These are phyloP conservation scores for Branchipolynoe longqiensis DNA, from an alignment of 2,888 invertebrate genomes.

Conservation along the genomic window DNA sequence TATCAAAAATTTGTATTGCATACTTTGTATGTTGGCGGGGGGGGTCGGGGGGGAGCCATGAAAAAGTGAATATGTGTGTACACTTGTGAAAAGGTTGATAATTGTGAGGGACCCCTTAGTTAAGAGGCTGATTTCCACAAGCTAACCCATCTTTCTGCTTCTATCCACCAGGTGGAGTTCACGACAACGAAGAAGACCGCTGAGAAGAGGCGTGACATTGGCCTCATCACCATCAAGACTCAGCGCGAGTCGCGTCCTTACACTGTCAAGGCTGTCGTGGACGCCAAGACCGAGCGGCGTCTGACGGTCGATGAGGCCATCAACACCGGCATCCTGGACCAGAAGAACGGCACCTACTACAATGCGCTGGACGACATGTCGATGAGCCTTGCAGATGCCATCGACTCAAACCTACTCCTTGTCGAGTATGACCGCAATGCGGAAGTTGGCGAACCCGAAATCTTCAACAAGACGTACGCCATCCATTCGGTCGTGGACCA, in stretches of 20 bases:
- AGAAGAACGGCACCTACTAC: conserved; percentile 64
- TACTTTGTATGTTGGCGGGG: too few relatives aligned
- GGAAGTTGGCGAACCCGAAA: conserved; percentile 67
- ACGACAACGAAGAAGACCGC: conserved; percentile 75
- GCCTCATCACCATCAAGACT: conserved; percentile 79
- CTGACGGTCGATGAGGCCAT: conserved; percentile 67
- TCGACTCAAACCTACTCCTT: conserved; percentile 67
- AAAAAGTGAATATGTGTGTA: too few relatives aligned
- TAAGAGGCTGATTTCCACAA: too few relatives aligned
- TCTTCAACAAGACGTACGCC: conserved; percentile 78
- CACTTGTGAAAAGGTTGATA: too few relatives aligned
- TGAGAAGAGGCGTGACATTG: conserved; percentile 78
- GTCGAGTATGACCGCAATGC: conserved; percentile 67
- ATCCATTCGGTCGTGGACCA: conserved; percentile 79
- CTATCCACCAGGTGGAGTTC: conserved; percentile 70
- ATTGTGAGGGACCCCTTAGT: too few relatives aligned
- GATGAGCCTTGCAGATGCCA: conserved; percentile 66
- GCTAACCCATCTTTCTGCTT: too few relatives aligned
- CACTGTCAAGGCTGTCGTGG: conserved; percentile 62
- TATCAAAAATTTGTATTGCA: too few relatives aligned
- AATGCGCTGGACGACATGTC: conserved; percentile 60
- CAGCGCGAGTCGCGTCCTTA: conserved; percentile 63
- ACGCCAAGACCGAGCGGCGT: conserved; percentile 62
- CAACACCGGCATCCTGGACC: conserved; percentile 64
- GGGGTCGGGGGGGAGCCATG: too few relatives aligned